A percentile compares a stretch with the other conserved stretches of the same genome.
These are phyloP conservation scores for Steinernema carpocapsae DNA, from an alignment of 2,888 invertebrate genomes.

Conservation along the genomic window DNA sequence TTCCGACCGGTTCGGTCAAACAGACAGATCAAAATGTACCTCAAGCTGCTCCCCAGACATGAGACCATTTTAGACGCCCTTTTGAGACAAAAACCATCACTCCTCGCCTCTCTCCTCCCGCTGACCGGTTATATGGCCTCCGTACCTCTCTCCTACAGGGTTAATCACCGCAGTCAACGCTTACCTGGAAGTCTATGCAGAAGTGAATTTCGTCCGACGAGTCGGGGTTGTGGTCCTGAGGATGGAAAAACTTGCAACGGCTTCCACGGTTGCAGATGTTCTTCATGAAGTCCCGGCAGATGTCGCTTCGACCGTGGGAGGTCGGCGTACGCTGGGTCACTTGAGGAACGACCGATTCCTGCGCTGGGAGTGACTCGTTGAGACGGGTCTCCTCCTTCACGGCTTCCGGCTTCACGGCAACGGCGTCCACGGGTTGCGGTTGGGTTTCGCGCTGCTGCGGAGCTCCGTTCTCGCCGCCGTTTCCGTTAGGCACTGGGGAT, in stretches of 20 bases:
- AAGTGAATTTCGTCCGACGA: constrained; percentile 71
- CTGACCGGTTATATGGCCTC: too few species aligned
- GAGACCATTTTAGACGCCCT: too few species aligned
- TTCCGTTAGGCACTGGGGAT: background rate
- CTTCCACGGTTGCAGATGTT: constrained; percentile 76
- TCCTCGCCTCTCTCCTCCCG: too few species aligned
- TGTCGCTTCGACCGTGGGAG: too few species aligned
- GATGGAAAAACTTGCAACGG: constrained; percentile 74
- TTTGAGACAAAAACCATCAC: too few species aligned
- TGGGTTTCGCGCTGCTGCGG: background rate
- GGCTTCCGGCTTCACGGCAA: background rate
- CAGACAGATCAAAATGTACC: too few species aligned
- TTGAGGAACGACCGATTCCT: background rate
- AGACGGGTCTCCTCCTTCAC: too few species aligned
- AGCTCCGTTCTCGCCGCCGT: constrained; percentile 14
- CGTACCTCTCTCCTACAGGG: too few species aligned
- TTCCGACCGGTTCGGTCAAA: too few species aligned
- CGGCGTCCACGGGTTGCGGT: background rate
- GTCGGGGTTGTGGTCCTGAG: constrained; percentile 66
- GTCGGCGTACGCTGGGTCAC: background rate
- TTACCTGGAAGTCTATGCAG: constrained; percentile 75
- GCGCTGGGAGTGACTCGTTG: background rate
- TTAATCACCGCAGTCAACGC: constrained; percentile 11
- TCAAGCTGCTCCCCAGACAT: too few species aligned
- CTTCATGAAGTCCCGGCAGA: constrained; percentile 75